These are phyloP conservation scores for Drosophila miranda DNA, from an alignment of 1,140 invertebrate genomes.

Conservation along the genomic window DNA sequence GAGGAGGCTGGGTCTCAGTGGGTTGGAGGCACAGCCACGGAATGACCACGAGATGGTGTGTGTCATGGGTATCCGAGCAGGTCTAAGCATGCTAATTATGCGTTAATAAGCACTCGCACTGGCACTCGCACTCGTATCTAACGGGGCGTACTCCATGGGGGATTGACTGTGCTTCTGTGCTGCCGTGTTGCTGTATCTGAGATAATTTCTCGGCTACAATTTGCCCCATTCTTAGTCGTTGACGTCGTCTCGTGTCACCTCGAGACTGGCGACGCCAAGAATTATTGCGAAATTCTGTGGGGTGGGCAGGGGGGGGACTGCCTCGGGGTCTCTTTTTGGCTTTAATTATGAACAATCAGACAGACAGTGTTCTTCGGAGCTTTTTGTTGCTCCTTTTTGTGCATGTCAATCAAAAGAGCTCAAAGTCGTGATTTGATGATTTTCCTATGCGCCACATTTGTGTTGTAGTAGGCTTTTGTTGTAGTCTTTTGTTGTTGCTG, in stretches of 20 bases:
- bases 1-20: conserved; percentile 22
- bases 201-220: conserved; percentile 60
- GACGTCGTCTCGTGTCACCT: conserved; percentile 34
- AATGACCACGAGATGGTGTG: conserved; percentile 41
- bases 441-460: conserved; percentile 48
- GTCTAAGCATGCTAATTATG: conserved; percentile 80
- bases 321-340: conserved; percentile 45
- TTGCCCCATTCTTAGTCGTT: conserved; percentile 37
- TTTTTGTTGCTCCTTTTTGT: conserved; percentile 45
- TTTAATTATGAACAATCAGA: conserved; percentile 78
- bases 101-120: conserved; percentile 68
- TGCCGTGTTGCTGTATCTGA: conserved; percentile 20
- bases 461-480: neutral
- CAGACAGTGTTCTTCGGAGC: conserved; percentile 27
- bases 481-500: conserved; percentile 16
- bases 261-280: conserved; percentile 47
- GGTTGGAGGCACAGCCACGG: conserved; percentile 55
- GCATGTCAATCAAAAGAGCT: conserved; percentile 77
- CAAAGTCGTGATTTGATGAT: conserved; percentile 78
- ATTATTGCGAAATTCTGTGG: conserved; percentile 65
- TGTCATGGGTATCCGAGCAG: conserved; percentile 18
- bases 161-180: conserved; percentile 4
- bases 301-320: neutral
- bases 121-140: conserved; percentile 19
- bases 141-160: conserved; percentile 22